Evolutionary conservation across 2,113 vertebrate genomes (phyloP).

Genomic region (Anarrhichthys ocellatus): DNA sequence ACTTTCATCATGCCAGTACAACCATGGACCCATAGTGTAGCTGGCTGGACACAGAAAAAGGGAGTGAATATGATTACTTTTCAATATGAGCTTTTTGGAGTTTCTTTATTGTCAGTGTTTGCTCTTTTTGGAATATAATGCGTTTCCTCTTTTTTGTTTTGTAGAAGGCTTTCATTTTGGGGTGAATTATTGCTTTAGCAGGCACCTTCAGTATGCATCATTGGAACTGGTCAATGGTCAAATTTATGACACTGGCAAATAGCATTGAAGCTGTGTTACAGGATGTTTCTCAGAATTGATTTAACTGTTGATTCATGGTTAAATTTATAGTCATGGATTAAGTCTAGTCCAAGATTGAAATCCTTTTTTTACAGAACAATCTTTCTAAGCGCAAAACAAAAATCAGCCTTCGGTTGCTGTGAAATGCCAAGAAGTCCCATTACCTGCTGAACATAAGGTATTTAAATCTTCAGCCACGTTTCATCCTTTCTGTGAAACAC

Average conservation of each 20-base stretch:
- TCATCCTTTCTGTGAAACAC: conserved; percentile 37
- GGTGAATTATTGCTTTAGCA: conserved; percentile 4
- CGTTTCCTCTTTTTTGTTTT: not conserved
- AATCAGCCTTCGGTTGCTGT: not conserved
- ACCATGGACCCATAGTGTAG: not conserved
- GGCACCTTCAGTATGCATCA: not conserved
- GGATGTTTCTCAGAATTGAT: not conserved
- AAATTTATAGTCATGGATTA: not conserved
- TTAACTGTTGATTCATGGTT: not conserved
- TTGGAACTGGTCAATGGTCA: not conserved
- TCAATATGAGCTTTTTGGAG: conserved; percentile 21
- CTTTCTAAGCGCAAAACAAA: not conserved
- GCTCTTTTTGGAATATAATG: not conserved
- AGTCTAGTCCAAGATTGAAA: not conserved
- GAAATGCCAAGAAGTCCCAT: conserved; percentile 24
- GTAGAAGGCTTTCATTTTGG: not conserved
- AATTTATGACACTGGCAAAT: not conserved
- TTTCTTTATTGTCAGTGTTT: not conserved
- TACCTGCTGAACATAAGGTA: conserved; percentile 18
- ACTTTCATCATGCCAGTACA: not conserved
- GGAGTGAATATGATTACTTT: conserved; percentile 16
- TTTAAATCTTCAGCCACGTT: conserved; percentile 31
- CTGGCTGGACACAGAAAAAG: conserved; percentile 27
- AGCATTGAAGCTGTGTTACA: not conserved
- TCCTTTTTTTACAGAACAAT: not conserved